Base-by-base conservation (phyloP, 1,140 invertebrate genomes). In the Papilio polyxenes region DNA sequence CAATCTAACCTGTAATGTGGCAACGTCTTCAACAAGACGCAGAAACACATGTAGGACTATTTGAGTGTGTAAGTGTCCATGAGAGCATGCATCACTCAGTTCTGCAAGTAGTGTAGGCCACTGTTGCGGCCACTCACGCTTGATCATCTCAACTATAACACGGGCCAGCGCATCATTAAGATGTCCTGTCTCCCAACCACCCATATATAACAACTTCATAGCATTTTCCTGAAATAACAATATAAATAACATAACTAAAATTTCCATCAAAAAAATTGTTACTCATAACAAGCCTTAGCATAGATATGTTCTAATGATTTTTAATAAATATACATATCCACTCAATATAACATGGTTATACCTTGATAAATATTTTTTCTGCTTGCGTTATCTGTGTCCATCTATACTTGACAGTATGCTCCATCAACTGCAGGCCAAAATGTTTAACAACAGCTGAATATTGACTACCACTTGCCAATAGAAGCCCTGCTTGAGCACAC, bases 41-140 rank as follows among this genome's bases (percentile, higher is more conserved):
- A 98, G 93, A 87, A 99, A 98, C 0, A 98, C 97, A 81, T 98
- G 95, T 13, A 99, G 92, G 17, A 98, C 98, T 49, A 98, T 95
- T 92, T 99, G 98, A 9, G 98, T 98, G 87, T 98, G 98, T 23
- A 96, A 96, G 88, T 97, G 97, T 9, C 98, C 98, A 87, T 96
- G 95, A n/a, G 95, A 95, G 87, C 97, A 97, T 44, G 97, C 97
- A 84, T 97, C 96, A 82, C 96, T 97, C 0, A 99, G 94, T 90
- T 99, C 98, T 0, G 96, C 94, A 13, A 99, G 90, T 11, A 99
- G 89, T 1, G 96, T 96, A 1, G 98, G 97, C 98, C 98, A 99
- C 82, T 99, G 98, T 90, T 99, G 98, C 0, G 98, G 98, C 98
- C 98, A 99, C 91, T 99, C 98, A 17, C 98, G 94, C 91, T 99